Evolutionary conservation across 2,113 vertebrate species (phyloP).

Genomic region (Cryptomyrus ogoouensis): DNA sequence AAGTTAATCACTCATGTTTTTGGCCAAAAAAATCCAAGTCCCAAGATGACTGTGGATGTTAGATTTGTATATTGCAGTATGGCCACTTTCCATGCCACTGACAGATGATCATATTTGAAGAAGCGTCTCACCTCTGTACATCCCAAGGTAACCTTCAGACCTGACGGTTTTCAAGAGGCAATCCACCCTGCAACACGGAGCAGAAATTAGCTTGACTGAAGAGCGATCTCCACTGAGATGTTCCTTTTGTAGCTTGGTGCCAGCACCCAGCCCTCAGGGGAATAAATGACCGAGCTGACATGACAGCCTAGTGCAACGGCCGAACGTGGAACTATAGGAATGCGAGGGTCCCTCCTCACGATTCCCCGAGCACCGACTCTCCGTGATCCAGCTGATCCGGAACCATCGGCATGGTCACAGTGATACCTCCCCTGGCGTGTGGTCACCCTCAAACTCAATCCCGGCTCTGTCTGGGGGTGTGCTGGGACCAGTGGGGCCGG

Average conservation of each 20-base stretch:
- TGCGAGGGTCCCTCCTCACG: background rate
- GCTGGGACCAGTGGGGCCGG: background rate
- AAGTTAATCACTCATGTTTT: background rate
- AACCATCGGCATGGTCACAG: too few species aligned
- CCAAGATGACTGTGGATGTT: background rate
- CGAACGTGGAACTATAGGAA: background rate
- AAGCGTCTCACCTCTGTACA: slow-evolving; percentile 71
- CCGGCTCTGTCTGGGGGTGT: background rate
- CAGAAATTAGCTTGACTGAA: background rate
- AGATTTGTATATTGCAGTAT: background rate
- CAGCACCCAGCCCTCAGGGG: background rate
- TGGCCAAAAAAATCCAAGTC: background rate
- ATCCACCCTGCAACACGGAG: slow-evolving; percentile 63
- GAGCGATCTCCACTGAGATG: background rate
- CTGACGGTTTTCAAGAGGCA: slow-evolving; percentile 70
- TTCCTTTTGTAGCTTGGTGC: background rate
- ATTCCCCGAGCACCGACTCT: background rate
- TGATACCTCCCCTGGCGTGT: background rate
- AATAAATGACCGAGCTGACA: background rate
- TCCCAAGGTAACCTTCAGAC: slow-evolving; percentile 75
- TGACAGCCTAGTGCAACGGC: too few species aligned
- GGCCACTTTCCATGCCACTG: background rate
- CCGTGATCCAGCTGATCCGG: background rate
- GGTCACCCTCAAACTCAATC: background rate
- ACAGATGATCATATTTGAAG: background rate